Evolutionary conservation across 2,888 invertebrate species (phyloP).

Genomic region (Dynastes maya): DNA sequence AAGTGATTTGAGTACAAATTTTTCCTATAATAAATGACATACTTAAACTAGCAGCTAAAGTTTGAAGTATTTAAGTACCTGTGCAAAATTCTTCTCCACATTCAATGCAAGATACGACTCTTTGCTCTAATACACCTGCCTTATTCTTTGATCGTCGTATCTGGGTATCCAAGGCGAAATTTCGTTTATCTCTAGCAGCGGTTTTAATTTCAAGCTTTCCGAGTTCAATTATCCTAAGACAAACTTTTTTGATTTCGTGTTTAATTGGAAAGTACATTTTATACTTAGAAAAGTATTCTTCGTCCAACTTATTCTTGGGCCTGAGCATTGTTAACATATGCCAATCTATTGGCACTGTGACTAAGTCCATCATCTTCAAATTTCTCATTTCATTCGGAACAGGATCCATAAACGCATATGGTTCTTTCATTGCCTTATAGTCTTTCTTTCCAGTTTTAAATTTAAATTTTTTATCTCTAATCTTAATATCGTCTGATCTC

Average conservation of each 20-base stretch:
- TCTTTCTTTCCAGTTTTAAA: conserved; percentile 85
- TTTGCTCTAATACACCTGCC: conserved; percentile 85
- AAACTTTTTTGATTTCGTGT: background rate
- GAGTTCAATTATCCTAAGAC: conserved; percentile 82
- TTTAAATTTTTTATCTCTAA: conserved; percentile 82
- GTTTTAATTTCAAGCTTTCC: conserved; percentile 86
- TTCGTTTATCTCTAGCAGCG: conserved; percentile 80
- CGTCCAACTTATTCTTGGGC: conserved; percentile 87
- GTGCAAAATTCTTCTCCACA: conserved; percentile 91
- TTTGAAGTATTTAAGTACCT: conserved; percentile 69
- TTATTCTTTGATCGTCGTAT: conserved; percentile 86
- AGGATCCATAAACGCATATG: conserved; percentile 82
- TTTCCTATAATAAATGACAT: conserved; percentile 66
- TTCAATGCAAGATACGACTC: conserved; percentile 82
- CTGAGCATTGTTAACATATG: conserved; percentile 91
- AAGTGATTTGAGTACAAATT: conserved; percentile 73
- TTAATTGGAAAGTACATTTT: background rate
- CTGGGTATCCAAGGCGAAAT: conserved; percentile 78
- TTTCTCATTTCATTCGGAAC: conserved; percentile 87
- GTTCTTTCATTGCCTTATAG: conserved; percentile 76
- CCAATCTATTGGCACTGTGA: conserved; percentile 92
- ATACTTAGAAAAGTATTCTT: conserved; percentile 88
- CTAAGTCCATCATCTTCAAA: conserved; percentile 83
- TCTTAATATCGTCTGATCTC: conserved; percentile 83
- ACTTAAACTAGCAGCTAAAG: background rate